phyloP scores from a whole-genome alignment of 2,888 invertebrate genomes.

The Harpagoxenus sublaevis region DNA sequence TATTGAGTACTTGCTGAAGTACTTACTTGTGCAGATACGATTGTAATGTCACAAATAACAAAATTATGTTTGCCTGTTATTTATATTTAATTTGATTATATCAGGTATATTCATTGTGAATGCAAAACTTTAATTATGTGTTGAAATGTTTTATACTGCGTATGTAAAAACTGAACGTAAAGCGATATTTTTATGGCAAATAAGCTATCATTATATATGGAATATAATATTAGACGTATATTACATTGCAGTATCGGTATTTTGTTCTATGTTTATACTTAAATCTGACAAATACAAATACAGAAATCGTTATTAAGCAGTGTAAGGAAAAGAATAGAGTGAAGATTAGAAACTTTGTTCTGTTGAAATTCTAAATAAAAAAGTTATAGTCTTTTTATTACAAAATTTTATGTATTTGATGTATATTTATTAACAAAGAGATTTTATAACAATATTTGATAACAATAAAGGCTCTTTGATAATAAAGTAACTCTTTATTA shows the following conservation, averaged over 20 bases:
- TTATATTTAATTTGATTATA: conserved; percentile 49
- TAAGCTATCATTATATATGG: conserved; percentile 30
- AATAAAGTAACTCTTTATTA: conserved; percentile 56
- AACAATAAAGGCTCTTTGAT: conserved; percentile 30
- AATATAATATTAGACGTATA: conserved; percentile 54
- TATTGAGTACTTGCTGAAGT: neutral
- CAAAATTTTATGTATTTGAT: conserved; percentile 54
- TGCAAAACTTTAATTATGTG: conserved; percentile 1
- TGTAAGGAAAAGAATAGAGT: conserved; percentile 32
- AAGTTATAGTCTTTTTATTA: conserved; percentile 28
- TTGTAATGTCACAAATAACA: conserved; percentile 25
- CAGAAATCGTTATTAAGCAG: conserved; percentile 4
- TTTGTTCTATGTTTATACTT: conserved; percentile 45
- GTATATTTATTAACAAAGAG: conserved; percentile 41
- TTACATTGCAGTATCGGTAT: neutral
- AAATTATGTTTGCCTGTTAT: conserved; percentile 32
- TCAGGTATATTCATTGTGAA: neutral
- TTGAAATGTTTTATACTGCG: conserved; percentile 26
- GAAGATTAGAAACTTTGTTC: conserved; percentile 13
- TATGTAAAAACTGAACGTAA: conserved; percentile 26
- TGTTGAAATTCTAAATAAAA: conserved; percentile 31
- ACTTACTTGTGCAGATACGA: neutral
- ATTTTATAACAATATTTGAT: neutral
- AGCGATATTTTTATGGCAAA: conserved; percentile 38
- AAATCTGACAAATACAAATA: conserved; percentile 16